Base-by-base conservation (phyloP, 2,888 invertebrate genomes). In the Agonum fuliginosum region DNA sequence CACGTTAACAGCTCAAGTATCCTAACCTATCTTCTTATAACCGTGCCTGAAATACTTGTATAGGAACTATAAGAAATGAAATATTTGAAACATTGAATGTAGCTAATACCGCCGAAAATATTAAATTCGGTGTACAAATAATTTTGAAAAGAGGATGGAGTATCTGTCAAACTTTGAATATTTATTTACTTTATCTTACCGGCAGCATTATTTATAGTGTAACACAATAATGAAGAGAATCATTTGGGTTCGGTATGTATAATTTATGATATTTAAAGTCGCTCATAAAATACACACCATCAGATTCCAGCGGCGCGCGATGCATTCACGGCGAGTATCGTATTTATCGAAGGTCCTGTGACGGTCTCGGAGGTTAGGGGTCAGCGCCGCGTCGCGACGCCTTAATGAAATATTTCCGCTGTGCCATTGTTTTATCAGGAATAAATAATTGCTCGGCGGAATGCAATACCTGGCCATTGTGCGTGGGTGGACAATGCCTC, bases 341-440 rank as follows among this genome's bases (percentile, higher is more conserved):
- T 54, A 48, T 48, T 48, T 58, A 62, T 62, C 62, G 62, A 34
- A 34, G 62, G 62, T 34, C 62, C 8, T 0, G 8, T 48, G 48
- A 48, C 34, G 62, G 3, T 1, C 62, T 3, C 14, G 19, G 12
- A 14, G 65, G 24, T 12, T 43, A 14, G 65, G 24, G 24, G 62
- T 65, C 74, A 30, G n/a, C 43, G 27, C 14, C 51, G n/a, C n/a
- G 72, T 34, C 54, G 72, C 27, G 43, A 46, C 73, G 58, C 34
- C 62, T 17, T 76, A 76, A 76, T 76, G 76, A 76, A 76, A 76
- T 76, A 76, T 76, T 76, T 75, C 76, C 76, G 20, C 22, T 20
- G 41, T 46, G 74, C 74, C 37, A 76, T 76, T 76, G 76, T 76
- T 76, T 76, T 76, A 76, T 76, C 76, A 54, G 65, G 69, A 76